These are phyloP conservation scores for Misgurnus anguillicaudatus DNA, from an alignment of 2,113 vertebrate species.

Conservation along the genomic window DNA sequence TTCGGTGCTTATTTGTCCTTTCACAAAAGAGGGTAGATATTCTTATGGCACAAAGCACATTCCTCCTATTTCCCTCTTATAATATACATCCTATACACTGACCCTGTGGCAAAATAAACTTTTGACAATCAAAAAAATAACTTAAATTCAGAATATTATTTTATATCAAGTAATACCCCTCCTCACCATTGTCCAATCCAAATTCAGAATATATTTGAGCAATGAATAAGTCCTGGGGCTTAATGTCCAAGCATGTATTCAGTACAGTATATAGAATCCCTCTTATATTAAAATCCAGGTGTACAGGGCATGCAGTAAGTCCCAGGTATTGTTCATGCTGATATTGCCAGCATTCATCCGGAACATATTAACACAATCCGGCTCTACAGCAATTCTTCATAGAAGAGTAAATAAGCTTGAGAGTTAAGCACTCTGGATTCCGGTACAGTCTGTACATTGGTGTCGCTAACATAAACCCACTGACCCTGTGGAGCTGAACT, in stretches of 20 bases:
- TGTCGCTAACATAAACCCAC: conserved; percentile 95
- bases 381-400: conserved; percentile 84
- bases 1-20: no score
- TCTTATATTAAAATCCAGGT: conserved; percentile 21
- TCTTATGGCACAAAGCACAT: conserved; percentile 9
- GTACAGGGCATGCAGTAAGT: conserved; percentile 55
- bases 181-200: background rate
- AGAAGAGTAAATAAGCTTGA: conserved; percentile 98
- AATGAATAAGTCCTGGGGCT: background rate
- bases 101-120: no score
- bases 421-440: conserved; percentile 93
- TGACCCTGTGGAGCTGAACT: conserved; percentile 77
- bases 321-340: background rate
- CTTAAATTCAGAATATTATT: conserved; percentile 30
- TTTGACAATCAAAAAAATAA: conserved; percentile 26
- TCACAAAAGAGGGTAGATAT: no score
- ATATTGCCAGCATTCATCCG: background rate
- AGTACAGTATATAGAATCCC: background rate
- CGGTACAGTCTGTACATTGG: conserved; percentile 88
- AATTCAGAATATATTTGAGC: background rate
- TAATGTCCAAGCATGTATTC: background rate
- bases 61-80: background rate
- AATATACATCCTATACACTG: background rate
- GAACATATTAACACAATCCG: background rate
- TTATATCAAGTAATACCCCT: conserved; percentile 51